Evolutionary conservation across 2,113 vertebrate species (phyloP).

Genomic region (Zeus faber): DNA sequence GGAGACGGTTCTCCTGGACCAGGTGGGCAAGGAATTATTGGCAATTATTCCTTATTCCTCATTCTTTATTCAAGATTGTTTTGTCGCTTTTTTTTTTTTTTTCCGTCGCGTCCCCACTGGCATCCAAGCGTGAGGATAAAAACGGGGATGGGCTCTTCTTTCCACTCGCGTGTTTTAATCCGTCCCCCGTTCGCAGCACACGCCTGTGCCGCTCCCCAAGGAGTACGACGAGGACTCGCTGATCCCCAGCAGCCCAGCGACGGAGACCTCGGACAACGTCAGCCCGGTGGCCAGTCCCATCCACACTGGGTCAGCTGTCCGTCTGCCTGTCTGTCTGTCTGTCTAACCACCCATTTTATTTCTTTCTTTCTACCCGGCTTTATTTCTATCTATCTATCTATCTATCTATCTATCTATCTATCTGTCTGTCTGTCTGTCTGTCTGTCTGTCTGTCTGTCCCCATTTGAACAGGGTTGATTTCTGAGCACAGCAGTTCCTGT

Average conservation of each 20-base stretch:
- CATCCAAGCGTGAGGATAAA: too few relatives aligned
- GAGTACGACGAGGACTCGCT: slow-evolving; percentile 96
- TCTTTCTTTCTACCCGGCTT: slow-evolving; percentile 1
- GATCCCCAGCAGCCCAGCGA: slow-evolving; percentile 95
- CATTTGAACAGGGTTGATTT: too few relatives aligned
- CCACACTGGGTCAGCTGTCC: slow-evolving; percentile 88
- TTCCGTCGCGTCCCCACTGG: neutral
- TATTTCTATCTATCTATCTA: slow-evolving; percentile 3
- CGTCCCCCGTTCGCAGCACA: slow-evolving; percentile 64
- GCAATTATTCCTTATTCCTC: too few relatives aligned
- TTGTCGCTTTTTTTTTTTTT: neutral
- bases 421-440: slow-evolving; percentile 16
- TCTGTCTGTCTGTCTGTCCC: neutral
- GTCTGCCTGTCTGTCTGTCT: slow-evolving; percentile 7
- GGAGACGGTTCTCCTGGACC: slow-evolving; percentile 86
- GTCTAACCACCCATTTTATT: too few relatives aligned
- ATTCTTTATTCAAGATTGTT: neutral
- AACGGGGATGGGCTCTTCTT: neutral
- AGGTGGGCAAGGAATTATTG: too few relatives aligned
- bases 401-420: neutral
- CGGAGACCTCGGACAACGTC: slow-evolving; percentile 97
- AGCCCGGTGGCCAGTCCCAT: slow-evolving; percentile 96
- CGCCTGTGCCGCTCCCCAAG: slow-evolving; percentile 79
- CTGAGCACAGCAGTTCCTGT: too few relatives aligned
- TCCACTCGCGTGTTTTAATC: slow-evolving; percentile 7